Evolutionary conservation across 2,113 vertebrate genomes (phyloP).

Genomic region (Emberiza fucata): DNA sequence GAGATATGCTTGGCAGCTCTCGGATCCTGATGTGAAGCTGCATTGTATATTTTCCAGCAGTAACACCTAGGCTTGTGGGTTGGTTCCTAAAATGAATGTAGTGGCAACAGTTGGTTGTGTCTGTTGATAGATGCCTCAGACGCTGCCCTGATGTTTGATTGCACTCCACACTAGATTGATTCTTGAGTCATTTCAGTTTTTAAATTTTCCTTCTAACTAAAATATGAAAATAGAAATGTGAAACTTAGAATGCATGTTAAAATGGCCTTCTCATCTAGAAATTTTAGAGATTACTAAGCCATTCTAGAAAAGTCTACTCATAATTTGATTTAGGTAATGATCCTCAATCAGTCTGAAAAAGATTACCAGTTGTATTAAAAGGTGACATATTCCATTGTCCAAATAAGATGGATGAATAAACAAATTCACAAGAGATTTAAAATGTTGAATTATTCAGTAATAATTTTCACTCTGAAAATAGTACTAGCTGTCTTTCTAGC

Average conservation of each 20-base stretch:
- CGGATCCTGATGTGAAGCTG: constrained; percentile 24
- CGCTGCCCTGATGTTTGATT: not conserved
- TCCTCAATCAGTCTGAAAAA: not conserved
- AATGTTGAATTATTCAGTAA: not conserved
- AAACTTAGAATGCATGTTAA: not conserved
- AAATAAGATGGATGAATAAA: not conserved
- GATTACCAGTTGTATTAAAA: not conserved
- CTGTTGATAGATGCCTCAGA: constrained; percentile 11
- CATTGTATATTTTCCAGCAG: constrained; percentile 31
- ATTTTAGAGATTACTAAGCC: not conserved
- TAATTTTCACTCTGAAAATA: not conserved
- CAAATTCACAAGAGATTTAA: not conserved
- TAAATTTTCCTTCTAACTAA: not conserved
- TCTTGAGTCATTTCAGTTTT: not conserved
- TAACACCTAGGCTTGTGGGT: not conserved
- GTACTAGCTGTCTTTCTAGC: not conserved
- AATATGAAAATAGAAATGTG: not conserved
- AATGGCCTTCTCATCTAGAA: not conserved
- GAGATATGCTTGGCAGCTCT: constrained; percentile 4
- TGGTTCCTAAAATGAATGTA: constrained; percentile 23
- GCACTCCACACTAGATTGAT: not conserved
- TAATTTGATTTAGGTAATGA: not conserved
- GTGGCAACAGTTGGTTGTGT: not conserved
- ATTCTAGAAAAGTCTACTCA: not conserved
- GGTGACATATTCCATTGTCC: not conserved